These are phyloP conservation scores for Toxostoma redivivum DNA, from an alignment of 2,113 vertebrate species.

Conservation along the genomic window DNA sequence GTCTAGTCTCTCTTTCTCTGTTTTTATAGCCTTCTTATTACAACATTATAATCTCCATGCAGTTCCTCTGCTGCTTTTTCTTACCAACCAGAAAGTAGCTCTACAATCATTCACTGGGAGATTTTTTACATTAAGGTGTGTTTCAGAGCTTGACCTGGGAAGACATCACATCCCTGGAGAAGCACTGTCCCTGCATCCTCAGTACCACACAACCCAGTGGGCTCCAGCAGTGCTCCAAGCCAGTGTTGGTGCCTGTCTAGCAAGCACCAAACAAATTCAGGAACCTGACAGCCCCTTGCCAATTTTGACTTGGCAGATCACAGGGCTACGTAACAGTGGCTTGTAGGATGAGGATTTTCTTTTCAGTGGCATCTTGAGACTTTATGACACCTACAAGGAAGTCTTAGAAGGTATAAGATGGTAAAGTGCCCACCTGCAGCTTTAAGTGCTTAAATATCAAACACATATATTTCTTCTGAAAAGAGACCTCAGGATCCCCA, in stretches of 20 bases:
- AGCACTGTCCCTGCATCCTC: background rate
- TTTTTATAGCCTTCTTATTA: constrained; percentile 41
- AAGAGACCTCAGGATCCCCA: background rate
- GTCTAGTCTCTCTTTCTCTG: constrained; percentile 10
- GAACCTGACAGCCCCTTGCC: background rate
- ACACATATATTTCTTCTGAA: background rate
- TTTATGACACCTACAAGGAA: background rate
- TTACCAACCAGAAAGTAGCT: background rate
- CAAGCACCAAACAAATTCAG: background rate
- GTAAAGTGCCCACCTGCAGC: background rate
- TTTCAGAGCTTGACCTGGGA: background rate
- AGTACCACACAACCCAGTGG: background rate
- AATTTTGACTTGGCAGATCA: background rate
- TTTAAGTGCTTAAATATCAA: background rate
- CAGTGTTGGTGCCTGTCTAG: background rate
- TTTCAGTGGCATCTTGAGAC: background rate
- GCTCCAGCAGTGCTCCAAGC: background rate
- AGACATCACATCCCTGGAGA: background rate
- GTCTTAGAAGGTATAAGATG: background rate
- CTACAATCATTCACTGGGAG: background rate
- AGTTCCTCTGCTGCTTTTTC: background rate
- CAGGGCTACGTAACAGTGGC: background rate
- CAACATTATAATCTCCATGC: background rate
- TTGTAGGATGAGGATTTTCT: background rate
- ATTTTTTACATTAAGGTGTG: background rate